Evolutionary conservation across 1,140 invertebrate genomes (phyloP), one percentile per base, ranked within the genome.

Genomic region (Pseudomyrmex gracilis): DNA sequence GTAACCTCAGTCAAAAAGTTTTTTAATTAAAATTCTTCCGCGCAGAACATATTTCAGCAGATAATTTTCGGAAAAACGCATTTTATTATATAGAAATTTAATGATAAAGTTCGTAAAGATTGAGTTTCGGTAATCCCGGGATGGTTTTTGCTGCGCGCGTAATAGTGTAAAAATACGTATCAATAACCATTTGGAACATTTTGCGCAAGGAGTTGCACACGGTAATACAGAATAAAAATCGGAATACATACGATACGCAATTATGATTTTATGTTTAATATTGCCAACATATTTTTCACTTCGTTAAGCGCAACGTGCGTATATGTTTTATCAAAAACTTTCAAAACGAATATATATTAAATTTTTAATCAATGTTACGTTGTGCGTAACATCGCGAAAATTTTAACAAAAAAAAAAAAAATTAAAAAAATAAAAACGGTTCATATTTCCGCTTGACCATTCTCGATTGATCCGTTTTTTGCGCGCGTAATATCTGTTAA

Each of bases 191-290:
- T n/a, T 58, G 12, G 53, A 57, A 57, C 63, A 70, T 80, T 80
- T 70, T 49, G 20, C 64, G 22, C 34, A 34, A 34, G 34, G 68
- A 78, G 76, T 71, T 80, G 49, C 66, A 20, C 51, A 20, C 51
- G 58, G 53, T 80, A 71, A 80, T 71, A 71, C 47, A 43, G 66
- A 58, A 80, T 80, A 80, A 80, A 80, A 78, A 66, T 71, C 66
- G 10, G 58, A 34, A 34, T 34, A 34, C 34, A 80, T 71, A n/a
- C 12, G 66, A 80, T 80, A 70, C 22, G 60, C 73, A 76, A 76
- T 76, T 76, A 76, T 66, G 43, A 70, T 80, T 80, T 80, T 70
- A 71, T 58, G 66, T 80, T 78, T 78, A 78, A 78, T 78, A 71
- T 80, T 68, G 34, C 53, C 57, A 70, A 80, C 55, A 80, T 80